phyloP scores from a whole-genome alignment of 2,888 invertebrate species.

The Strigamia crassipes region DNA sequence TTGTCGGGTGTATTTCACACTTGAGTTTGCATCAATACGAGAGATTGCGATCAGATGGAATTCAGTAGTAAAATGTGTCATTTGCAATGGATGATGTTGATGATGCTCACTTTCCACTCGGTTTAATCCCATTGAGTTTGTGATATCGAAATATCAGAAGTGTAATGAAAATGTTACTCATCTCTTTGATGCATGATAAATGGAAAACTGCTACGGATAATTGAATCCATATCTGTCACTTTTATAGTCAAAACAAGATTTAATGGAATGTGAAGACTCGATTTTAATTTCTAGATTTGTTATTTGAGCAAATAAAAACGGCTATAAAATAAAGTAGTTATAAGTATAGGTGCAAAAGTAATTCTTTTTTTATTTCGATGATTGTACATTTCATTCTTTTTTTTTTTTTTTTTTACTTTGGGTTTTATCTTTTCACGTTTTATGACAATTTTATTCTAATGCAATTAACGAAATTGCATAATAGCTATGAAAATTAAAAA shows the following conservation, averaged over 20 bases:
- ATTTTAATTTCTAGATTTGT: not conserved
- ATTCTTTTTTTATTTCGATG: not conserved
- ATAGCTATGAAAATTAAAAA: not conserved
- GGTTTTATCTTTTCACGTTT: not conserved
- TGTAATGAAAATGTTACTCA: constrained; percentile 32
- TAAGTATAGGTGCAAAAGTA: not conserved
- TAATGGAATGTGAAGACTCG: not conserved
- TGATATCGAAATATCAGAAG: constrained; percentile 35
- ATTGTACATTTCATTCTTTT: not conserved
- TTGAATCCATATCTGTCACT: not conserved
- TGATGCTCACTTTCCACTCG: constrained; percentile 34
- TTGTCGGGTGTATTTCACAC: constrained; percentile 32
- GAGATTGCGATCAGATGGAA: constrained; percentile 37
- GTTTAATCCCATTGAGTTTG: constrained; percentile 37
- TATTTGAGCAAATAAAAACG: not conserved
- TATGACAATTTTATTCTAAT: not conserved
- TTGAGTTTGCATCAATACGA: constrained; percentile 29
- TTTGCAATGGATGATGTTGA: constrained; percentile 35
- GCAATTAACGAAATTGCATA: not conserved
- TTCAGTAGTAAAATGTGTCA: constrained; percentile 26
- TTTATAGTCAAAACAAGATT: constrained; percentile 13
- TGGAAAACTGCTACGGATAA: not conserved
- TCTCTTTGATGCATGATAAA: constrained; percentile 5
- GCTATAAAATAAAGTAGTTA: not conserved
- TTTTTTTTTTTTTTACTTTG: not conserved